Percentiles rank a stretch among this genome's conserved stretches.
Evolutionary conservation across 2,797 vertebrate species (phyloP).

Genomic region (Todus mexicanus): DNA sequence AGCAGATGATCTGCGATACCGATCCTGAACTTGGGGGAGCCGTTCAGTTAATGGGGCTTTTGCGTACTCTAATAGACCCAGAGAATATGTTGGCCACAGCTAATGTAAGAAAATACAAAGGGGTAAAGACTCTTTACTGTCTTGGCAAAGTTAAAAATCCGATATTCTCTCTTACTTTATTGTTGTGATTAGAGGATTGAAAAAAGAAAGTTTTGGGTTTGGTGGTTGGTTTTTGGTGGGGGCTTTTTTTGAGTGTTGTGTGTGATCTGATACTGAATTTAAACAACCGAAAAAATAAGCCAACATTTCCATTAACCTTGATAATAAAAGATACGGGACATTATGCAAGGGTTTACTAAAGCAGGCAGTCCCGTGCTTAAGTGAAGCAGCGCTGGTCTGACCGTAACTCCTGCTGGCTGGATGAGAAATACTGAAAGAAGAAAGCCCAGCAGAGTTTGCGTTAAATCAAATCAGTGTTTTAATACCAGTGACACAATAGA

Average conservation of each 20-base stretch:
- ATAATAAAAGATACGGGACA: not conserved
- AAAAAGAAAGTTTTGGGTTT: too few species aligned
- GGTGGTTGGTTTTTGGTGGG: too few species aligned
- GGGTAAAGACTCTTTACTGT: slow-evolving; percentile 39
- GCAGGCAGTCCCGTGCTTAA: not conserved
- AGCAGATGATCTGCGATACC: slow-evolving; percentile 99
- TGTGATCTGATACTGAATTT: not conserved
- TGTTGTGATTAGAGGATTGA: not conserved
- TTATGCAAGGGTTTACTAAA: not conserved
- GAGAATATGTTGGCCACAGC: slow-evolving; percentile 98
- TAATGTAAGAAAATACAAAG: slow-evolving; percentile 83
- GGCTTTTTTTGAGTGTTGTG: not conserved
- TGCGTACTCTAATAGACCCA: slow-evolving; percentile 96
- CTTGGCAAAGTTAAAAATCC: not conserved
- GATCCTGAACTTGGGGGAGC: slow-evolving; percentile 97
- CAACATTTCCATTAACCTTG: not conserved
- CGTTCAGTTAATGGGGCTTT: slow-evolving; percentile 96
- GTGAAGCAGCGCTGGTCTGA: not conserved
- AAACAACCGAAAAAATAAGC: not conserved
- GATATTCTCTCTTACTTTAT: not conserved
- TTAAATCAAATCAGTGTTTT: not conserved
- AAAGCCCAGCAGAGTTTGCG: not conserved
- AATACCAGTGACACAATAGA: not conserved
- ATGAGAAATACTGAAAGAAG: too few species aligned
- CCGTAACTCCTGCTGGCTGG: not conserved